Percentiles rank a stretch among this genome's conserved stretches.
Evolutionary conservation across 2,888 invertebrate species (phyloP).

Genomic region (Leptura quadrifasciata): DNA sequence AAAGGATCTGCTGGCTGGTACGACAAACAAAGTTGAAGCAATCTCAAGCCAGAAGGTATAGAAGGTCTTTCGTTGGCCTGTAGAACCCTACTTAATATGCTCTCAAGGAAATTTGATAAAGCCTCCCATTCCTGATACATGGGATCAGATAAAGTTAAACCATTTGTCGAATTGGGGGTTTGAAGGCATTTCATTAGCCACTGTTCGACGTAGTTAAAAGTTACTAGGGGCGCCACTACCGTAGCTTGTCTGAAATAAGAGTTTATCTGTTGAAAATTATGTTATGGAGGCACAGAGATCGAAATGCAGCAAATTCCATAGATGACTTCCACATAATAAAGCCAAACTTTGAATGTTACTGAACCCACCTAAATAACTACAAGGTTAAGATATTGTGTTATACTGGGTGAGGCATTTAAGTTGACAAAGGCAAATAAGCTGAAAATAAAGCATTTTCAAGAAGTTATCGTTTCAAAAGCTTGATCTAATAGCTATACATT

Average conservation of each 20-base stretch:
- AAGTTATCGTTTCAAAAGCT: no score
- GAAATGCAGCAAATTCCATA: no score
- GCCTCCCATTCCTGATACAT: slow-evolving; percentile 92
- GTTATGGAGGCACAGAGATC: no score
- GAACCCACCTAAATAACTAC: no score
- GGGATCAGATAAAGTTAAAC: slow-evolving; percentile 77
- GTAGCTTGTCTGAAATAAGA: slow-evolving; percentile 81
- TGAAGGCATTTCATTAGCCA: slow-evolving; percentile 87
- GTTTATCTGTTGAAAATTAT: background rate
- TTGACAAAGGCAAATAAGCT: no score
- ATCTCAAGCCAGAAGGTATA: slow-evolving; percentile 83
- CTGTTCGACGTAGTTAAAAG: slow-evolving; percentile 88
- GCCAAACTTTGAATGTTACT: no score
- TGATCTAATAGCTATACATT: no score
- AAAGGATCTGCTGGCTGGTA: slow-evolving; percentile 87
- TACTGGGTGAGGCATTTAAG: no score
- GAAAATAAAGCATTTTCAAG: no score
- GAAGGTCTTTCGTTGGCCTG: slow-evolving; percentile 84
- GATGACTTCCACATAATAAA: no score
- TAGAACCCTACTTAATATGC: slow-evolving; percentile 87
- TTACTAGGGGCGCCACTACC: slow-evolving; percentile 86
- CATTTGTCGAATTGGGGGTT: slow-evolving; percentile 69
- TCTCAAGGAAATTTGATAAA: slow-evolving; percentile 85
- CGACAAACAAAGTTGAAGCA: slow-evolving; percentile 86
- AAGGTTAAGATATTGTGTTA: no score